Conservation (phyloP, 2,888 invertebrate genomes). For the Rhopalosiphum nymphaeae region DNA sequence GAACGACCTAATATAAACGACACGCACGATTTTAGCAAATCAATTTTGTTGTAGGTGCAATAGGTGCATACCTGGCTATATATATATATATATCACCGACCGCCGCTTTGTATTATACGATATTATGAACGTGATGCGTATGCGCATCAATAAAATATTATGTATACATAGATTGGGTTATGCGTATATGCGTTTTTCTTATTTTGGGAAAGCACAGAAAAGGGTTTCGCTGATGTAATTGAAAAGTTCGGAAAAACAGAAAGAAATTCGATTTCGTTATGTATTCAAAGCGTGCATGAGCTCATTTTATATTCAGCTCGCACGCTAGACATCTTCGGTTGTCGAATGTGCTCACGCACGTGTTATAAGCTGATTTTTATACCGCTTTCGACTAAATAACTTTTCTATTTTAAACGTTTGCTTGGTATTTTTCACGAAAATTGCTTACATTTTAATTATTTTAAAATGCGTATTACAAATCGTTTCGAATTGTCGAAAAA, state of each 20-base stretch:
- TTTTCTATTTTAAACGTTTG: slow-evolving; percentile 49
- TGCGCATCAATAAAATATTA: background rate
- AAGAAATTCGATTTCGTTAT: slow-evolving; percentile 64
- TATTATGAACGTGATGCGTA: background rate
- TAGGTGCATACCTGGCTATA: background rate
- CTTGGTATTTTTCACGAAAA: background rate
- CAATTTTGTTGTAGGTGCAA: background rate
- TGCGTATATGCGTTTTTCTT: background rate
- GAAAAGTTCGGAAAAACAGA: slow-evolving; percentile 63
- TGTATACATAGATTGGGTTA: slow-evolving; percentile 16
- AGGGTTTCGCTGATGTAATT: slow-evolving; percentile 64
- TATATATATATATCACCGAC: background rate
- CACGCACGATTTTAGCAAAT: background rate
- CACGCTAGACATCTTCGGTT: slow-evolving; percentile 61
- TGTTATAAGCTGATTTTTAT: slow-evolving; percentile 60
- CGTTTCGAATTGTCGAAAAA: background rate
- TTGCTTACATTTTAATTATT: background rate
- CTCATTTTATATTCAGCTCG: slow-evolving; percentile 57
- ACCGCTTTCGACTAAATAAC: slow-evolving; percentile 45
- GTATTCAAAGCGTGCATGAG: slow-evolving; percentile 61
- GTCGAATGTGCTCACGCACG: slow-evolving; percentile 59
- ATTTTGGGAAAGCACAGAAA: slow-evolving; percentile 14
- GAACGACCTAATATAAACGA: background rate
- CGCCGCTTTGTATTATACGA: background rate
- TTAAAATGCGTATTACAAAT: background rate